Conservation (phyloP, 2,113 vertebrate genomes). For the Nibea albiflora region DNA sequence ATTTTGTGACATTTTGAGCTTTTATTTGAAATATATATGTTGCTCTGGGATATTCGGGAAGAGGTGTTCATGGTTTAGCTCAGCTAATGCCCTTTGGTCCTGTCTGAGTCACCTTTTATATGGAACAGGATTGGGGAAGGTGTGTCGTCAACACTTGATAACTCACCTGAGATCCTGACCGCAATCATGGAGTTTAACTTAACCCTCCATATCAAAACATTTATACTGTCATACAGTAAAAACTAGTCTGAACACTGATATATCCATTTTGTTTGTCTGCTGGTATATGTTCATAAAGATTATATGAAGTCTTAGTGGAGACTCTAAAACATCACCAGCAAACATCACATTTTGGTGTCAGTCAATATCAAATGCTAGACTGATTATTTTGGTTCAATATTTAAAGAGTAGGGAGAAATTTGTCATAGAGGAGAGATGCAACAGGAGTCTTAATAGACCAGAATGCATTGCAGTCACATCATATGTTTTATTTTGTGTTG, state of each 20-base stretch:
- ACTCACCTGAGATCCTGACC: slow-evolving; percentile 10
- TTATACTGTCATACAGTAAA: background rate
- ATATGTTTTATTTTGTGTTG: background rate
- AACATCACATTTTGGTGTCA: background rate
- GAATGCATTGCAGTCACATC: slow-evolving; percentile 5
- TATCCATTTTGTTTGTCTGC: background rate
- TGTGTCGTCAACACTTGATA: slow-evolving; percentile 5
- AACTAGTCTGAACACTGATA: background rate
- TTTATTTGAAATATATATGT: background rate
- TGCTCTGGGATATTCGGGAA: background rate
- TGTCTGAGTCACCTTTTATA: background rate
- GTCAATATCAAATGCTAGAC: background rate
- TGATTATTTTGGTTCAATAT: background rate
- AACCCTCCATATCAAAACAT: background rate
- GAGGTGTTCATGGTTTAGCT: background rate
- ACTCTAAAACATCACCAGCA: background rate
- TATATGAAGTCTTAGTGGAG: background rate
- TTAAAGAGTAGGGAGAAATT: background rate
- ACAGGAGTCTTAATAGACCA: background rate
- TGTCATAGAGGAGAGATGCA: background rate
- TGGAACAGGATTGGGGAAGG: slow-evolving; percentile 14
- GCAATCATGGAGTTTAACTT: background rate
- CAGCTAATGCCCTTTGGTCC: slow-evolving; percentile 46
- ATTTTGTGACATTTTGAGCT: background rate
- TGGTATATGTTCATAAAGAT: background rate